Conservation (phyloP, 2,797 vertebrate genomes). For the Centroberyx gerrardi region DNA sequence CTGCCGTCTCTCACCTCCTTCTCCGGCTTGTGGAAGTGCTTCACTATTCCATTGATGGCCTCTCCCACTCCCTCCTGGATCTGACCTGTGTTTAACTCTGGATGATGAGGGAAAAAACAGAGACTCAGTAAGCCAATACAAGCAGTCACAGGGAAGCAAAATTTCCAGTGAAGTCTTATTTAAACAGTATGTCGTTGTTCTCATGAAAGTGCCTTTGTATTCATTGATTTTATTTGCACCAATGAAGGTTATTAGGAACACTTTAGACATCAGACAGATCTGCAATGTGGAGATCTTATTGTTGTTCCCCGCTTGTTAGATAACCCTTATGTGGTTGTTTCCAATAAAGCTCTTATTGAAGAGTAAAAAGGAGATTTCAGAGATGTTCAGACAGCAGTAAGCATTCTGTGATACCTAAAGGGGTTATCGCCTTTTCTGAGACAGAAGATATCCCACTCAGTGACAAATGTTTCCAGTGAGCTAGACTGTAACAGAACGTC, state of each 20-base stretch:
- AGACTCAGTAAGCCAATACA: slow-evolving; percentile 33
- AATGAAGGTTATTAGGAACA: slow-evolving; percentile 1
- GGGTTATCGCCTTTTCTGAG: background rate
- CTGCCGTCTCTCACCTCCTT: slow-evolving; percentile 92
- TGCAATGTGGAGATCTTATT: background rate
- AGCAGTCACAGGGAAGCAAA: slow-evolving; percentile 1
- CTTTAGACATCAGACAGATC: background rate
- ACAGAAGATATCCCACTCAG: background rate
- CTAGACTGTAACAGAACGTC: background rate
- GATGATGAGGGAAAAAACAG: slow-evolving; percentile 49
- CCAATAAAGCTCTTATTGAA: background rate
- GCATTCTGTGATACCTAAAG: too few species aligned
- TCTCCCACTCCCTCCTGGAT: slow-evolving; percentile 99
- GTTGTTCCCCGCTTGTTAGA: background rate
- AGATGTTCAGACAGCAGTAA: background rate
- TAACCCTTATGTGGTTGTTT: too few species aligned
- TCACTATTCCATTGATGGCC: slow-evolving; percentile 99
- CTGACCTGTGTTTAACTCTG: slow-evolving; percentile 98
- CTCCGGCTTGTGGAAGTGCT: slow-evolving; percentile 99
- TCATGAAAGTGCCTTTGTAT: slow-evolving; percentile 1
- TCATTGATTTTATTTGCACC: slow-evolving; percentile 1
- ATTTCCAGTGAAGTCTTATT: slow-evolving; percentile 14
- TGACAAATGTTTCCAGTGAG: background rate
- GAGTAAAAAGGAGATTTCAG: background rate
- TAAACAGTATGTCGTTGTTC: background rate